phyloP scores from a whole-genome alignment of 2,888 invertebrate genomes.

The Apamea sordens region DNA sequence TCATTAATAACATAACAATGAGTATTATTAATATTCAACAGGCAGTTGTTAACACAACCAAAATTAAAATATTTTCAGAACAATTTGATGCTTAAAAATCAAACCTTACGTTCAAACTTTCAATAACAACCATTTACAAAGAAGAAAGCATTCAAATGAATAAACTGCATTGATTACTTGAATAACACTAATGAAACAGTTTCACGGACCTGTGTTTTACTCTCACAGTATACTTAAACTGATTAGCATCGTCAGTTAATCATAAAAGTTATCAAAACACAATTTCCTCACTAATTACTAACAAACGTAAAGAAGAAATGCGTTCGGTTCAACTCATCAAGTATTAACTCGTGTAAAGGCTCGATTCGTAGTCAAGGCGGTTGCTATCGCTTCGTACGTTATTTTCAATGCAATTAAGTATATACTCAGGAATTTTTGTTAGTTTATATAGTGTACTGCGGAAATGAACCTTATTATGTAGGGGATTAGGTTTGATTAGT shows the following conservation, averaged over 20 bases:
- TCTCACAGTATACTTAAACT: constrained; percentile 6
- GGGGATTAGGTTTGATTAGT: constrained; percentile 54
- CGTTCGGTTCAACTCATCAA: constrained; percentile 70
- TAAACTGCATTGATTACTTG: constrained; percentile 8
- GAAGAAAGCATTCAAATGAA: constrained; percentile 7
- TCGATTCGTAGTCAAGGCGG: constrained; percentile 61
- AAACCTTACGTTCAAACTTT: not conserved
- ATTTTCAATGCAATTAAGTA: constrained; percentile 66
- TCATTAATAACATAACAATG: constrained; percentile 19
- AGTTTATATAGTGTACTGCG: constrained; percentile 39
- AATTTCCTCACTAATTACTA: constrained; percentile 56
- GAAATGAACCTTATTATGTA: constrained; percentile 64
- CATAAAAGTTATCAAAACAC: constrained; percentile 49
- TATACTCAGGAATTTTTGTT: constrained; percentile 58
- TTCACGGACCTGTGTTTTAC: constrained; percentile 13
- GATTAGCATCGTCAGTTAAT: constrained; percentile 31
- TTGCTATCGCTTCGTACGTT: constrained; percentile 61
- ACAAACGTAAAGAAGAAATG: constrained; percentile 67
- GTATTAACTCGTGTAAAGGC: constrained; percentile 68
- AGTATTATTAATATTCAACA: constrained; percentile 8
- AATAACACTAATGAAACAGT: constrained; percentile 26
- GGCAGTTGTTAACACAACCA: constrained; percentile 1
- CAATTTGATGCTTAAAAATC: not conserved
- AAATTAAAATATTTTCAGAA: constrained; percentile 22
- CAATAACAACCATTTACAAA: constrained; percentile 6